Evolutionary conservation across 2,888 invertebrate genomes (phyloP).

Genomic region (Lithophane ornitopus): DNA sequence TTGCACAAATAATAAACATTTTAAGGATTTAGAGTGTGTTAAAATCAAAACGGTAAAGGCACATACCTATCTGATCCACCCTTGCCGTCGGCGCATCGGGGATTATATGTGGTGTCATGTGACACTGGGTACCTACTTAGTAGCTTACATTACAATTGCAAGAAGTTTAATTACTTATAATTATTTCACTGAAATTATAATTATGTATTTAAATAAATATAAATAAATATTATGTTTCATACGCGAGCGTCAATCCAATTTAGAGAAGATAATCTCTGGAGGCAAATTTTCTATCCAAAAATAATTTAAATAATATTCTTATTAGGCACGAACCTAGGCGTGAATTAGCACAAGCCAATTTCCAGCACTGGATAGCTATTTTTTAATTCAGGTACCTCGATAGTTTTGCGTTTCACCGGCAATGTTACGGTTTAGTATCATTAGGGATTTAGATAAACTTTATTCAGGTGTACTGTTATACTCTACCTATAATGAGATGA

Average conservation of each 20-base stretch:
- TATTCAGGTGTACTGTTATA: background rate
- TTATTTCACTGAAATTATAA: background rate
- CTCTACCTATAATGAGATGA: background rate
- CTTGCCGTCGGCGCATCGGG: slow-evolving; percentile 40
- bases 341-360: background rate
- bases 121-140: too few species aligned
- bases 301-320: background rate
- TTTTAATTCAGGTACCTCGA: background rate
- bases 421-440: background rate
- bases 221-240: background rate
- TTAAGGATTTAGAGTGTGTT: background rate
- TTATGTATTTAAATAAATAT: background rate
- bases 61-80: too few species aligned
- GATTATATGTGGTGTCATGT: too few species aligned
- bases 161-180: background rate
- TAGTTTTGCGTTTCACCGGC: background rate
- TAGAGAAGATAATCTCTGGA: background rate
- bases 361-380: too few species aligned
- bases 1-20: background rate
- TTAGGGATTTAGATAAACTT: background rate
- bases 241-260: background rate
- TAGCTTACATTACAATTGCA: background rate
- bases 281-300: background rate
- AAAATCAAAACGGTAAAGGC: background rate
- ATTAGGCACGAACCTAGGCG: background rate